A percentile compares a stretch with the other conserved stretches of the same genome.
Conservation (phyloP, 35 echinoderm and acorn worm genomes). For the Hemicentrotus pulcherrimus region DNA sequence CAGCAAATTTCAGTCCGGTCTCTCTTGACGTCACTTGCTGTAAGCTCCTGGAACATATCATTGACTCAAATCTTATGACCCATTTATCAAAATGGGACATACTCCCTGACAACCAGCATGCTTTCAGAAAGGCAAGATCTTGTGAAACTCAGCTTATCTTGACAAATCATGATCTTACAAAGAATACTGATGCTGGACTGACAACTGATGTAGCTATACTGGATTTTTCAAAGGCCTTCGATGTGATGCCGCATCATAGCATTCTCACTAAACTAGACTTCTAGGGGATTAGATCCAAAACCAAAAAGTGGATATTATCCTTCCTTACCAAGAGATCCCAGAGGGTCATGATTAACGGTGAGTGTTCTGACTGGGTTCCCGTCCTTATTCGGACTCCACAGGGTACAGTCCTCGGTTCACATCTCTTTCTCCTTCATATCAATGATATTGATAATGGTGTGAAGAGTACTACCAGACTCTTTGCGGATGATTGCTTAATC, state of each 20-base stretch:
- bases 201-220: too few relatives aligned
- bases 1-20: constrained; percentile 57
- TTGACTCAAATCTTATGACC: constrained; percentile 49
- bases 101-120: constrained; percentile 45
- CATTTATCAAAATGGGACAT: neutral
- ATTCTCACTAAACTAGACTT: constrained; percentile 31
- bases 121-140: too few relatives aligned
- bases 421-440: too few relatives aligned
- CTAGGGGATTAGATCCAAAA: constrained; percentile 13
- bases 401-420: too few relatives aligned
- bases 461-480: too few relatives aligned
- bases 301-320: neutral
- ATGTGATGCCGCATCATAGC: constrained; percentile 22
- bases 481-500: constrained; percentile 7
- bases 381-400: constrained; percentile 58
- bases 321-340: neutral
- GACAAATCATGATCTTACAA: constrained; percentile 46
- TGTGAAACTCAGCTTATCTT: constrained; percentile 51
- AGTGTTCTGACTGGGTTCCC: neutral
- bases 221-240: too few relatives aligned
- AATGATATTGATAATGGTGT: too few relatives aligned
- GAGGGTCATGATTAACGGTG: too few relatives aligned
- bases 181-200: neutral
- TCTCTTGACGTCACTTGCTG: too few relatives aligned
- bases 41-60: constrained; percentile 60